A percentile compares a stretch with the other conserved stretches of the same genome.
These are phyloP conservation scores for Petrocephalus microphthalmus DNA, from an alignment of 2,113 vertebrate genomes.

Conservation along the genomic window DNA sequence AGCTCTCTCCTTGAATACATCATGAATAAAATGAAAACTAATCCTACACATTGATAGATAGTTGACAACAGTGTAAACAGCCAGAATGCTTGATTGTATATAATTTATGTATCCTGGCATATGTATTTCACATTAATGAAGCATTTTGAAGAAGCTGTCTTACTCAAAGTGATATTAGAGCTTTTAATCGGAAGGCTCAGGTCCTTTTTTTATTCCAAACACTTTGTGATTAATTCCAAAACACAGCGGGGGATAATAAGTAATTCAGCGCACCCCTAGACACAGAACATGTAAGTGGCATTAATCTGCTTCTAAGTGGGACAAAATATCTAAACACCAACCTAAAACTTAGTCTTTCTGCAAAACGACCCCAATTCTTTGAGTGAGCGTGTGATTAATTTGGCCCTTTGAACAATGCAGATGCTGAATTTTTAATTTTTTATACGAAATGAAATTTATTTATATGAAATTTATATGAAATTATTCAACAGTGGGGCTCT, in stretches of 20 bases:
- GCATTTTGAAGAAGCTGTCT: background rate
- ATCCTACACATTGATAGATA: background rate
- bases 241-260: background rate
- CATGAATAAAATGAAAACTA: background rate
- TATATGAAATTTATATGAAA: no score
- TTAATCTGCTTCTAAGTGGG: constrained; percentile 18
- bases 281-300: background rate
- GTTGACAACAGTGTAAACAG: background rate
- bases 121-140: background rate
- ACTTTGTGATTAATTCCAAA: background rate
- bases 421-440: background rate
- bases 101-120: background rate
- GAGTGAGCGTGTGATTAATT: background rate
- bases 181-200: background rate
- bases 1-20: background rate
- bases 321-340: background rate
- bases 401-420: background rate
- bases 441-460: no score
- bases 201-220: background rate
- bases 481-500: background rate
- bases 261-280: background rate
- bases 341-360: background rate
- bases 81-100: background rate
- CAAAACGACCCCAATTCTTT: background rate
- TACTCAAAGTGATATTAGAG: background rate